Evolutionary conservation across 2,797 vertebrate species (phyloP), one percentile per base, ranked within the genome.

Genomic region (Pangasius mekongensis): DNA sequence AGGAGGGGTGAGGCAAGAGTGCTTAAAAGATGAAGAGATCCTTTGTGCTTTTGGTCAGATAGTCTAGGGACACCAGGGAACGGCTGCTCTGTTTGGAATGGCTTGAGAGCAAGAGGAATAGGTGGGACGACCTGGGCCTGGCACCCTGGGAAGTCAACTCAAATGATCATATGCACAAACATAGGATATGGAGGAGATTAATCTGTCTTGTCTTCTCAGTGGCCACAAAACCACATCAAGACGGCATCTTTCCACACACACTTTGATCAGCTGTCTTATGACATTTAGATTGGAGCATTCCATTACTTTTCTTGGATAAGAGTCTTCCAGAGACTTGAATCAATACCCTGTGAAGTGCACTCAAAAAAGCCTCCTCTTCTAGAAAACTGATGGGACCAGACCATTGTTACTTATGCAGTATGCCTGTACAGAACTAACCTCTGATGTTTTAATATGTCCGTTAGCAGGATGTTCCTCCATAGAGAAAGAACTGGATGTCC

Each of bases 201-300:
- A 92, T 94, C 90, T 92, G 92, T 91, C 86, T 94, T 91, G 91
- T 93, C 94, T 94, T 93, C 92, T 93, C 91, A 88, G 91, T 88
- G 91, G 94, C 91, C 92, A 85, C 89, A 90, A 89, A 95, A 94
- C 95, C 95, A 96, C 96, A 95, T 95, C 93, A 96, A 95, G 91
- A 92, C 85, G 84, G 73, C 56, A 78, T 89, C 92, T 91, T 88
- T 91, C 78, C 86, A 88, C 86, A 90, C 82, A 87, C 88, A 49
- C 95, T 96, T 95, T 95, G 92, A 96, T 95, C 92, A 92, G 80
- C 89, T 90, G 90, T 93, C 93, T 94, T 93, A 91, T 89, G 93
- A 94, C 90, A 92, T 95, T 93, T 91, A 92, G 92, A 88, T 92
- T 93, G 93, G 92, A 93, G 91, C 90, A 89, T 90, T 92, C 85